These are phyloP conservation scores for Cosmia trapezina DNA, from an alignment of 2,888 invertebrate species.

Conservation along the genomic window DNA sequence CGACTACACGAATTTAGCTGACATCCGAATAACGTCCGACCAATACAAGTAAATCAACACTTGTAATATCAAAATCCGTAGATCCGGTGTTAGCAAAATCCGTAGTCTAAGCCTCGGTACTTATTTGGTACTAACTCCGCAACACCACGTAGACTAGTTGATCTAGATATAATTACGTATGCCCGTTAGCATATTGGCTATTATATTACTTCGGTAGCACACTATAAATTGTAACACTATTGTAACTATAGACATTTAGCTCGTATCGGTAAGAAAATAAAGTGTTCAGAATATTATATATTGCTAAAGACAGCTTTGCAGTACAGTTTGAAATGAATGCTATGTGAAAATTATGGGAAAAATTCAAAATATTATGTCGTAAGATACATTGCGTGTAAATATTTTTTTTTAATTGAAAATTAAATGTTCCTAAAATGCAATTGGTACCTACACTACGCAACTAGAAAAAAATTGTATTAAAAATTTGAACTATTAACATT, in stretches of 20 bases:
- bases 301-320: constrained; percentile 42
- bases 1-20: constrained; percentile 22
- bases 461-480: constrained; percentile 64
- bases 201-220: constrained; percentile 57
- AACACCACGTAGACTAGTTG: constrained; percentile 62
- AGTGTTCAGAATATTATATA: constrained; percentile 29
- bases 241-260: constrained; percentile 49
- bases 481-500: constrained; percentile 73
- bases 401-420: constrained; percentile 27
- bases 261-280: constrained; percentile 52
- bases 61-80: constrained; percentile 11
- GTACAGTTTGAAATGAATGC: constrained; percentile 34
- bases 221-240: constrained; percentile 44
- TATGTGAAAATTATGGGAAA: constrained; percentile 32
- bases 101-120: constrained; percentile 51
- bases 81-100: constrained; percentile 21
- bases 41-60: background rate
- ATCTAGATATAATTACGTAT: constrained; percentile 59
- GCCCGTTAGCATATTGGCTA: constrained; percentile 51
- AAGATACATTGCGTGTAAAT: constrained; percentile 37
- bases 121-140: constrained; percentile 61
- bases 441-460: constrained; percentile 64
- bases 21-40: background rate
- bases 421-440: constrained; percentile 64
- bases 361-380: constrained; percentile 8